Evolutionary conservation across 2,113 vertebrate species (phyloP).

Genomic region (Platanista minor): DNA sequence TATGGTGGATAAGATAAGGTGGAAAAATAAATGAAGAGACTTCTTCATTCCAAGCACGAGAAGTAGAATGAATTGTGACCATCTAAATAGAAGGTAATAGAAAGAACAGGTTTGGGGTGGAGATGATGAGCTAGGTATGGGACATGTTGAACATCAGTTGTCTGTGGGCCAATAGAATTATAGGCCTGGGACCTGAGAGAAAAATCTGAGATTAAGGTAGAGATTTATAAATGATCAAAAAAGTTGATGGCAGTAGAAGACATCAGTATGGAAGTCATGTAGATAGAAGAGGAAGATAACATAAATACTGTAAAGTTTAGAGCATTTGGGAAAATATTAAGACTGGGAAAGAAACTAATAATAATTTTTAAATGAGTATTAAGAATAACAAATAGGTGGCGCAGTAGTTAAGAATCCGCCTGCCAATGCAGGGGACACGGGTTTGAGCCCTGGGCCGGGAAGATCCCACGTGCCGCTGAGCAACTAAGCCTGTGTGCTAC

Average conservation of each 20-base stretch:
- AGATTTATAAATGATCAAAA: neutral
- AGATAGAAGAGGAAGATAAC: neutral
- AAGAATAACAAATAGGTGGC: neutral
- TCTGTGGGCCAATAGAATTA: neutral
- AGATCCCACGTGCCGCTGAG: too few relatives aligned
- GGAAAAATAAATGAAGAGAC: neutral
- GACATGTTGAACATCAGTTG: neutral
- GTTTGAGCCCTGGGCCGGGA: too few relatives aligned
- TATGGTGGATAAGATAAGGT: neutral
- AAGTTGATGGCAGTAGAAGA: neutral
- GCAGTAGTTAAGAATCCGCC: too few relatives aligned
- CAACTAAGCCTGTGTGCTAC: too few relatives aligned
- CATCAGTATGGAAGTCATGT: neutral
- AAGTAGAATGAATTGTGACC: neutral
- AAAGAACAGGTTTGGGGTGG: neutral
- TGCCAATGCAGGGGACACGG: too few relatives aligned
- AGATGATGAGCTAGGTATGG: neutral
- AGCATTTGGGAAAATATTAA: neutral
- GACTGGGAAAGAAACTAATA: neutral
- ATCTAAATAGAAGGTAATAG: neutral
- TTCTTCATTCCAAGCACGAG: neutral
- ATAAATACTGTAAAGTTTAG: neutral
- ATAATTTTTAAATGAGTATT: neutral
- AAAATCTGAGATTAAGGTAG: neutral
- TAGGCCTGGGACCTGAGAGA: neutral